phyloP scores from a whole-genome alignment of 1,140 invertebrate genomes.

The Trichonephila inaurata region DNA sequence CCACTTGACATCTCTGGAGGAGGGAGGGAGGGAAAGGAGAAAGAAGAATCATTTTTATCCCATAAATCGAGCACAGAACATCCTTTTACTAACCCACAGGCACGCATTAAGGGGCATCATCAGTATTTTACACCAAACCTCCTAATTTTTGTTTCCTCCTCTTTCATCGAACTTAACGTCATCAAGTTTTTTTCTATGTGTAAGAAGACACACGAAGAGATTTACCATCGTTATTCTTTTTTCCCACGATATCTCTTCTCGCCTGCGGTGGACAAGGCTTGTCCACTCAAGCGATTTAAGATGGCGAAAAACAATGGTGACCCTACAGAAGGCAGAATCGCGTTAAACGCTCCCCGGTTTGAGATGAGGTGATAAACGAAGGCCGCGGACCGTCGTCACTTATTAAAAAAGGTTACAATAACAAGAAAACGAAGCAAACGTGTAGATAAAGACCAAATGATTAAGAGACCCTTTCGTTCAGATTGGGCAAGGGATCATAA shows the following conservation, averaged over 20 bases:
- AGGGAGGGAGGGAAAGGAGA: not conserved
- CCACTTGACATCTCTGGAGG: not conserved
- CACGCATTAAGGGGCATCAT: not conserved
- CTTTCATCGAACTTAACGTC: not conserved
- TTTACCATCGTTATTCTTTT: not conserved
- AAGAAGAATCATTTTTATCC: not conserved
- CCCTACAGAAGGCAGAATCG: not conserved
- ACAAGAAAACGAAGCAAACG: not conserved
- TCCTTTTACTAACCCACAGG: constrained; percentile 6
- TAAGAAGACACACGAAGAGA: not conserved
- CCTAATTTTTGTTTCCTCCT: not conserved
- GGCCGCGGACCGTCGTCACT: not conserved
- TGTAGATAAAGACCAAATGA: not conserved
- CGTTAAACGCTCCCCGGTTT: constrained; percentile 4
- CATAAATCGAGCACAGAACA: constrained; percentile 25
- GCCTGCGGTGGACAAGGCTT: constrained; percentile 24
- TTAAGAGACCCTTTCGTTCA: not conserved
- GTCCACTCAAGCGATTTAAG: constrained; percentile 23
- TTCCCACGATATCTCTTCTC: constrained; percentile 27
- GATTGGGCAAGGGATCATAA: constrained; percentile 45
- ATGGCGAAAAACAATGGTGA: constrained; percentile 1
- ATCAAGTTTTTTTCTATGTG: not conserved
- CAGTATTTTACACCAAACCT: constrained; percentile 9
- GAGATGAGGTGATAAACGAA: constrained; percentile 8
- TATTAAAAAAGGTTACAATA: not conserved